Evolutionary conservation across 1,140 invertebrate species (phyloP).

Genomic region (Papilio polytes): DNA sequence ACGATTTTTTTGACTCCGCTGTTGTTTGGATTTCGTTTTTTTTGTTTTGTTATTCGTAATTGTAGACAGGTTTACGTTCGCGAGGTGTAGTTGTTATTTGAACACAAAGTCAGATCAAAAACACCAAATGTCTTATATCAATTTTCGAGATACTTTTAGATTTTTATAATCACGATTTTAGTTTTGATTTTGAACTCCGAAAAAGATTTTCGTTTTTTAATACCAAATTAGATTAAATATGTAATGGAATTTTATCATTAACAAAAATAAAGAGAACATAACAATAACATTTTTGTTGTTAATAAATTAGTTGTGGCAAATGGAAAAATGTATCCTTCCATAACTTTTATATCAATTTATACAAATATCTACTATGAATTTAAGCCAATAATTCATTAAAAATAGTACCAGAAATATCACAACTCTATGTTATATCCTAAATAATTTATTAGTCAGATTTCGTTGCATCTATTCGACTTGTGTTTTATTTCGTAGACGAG

Average conservation of each 20-base stretch:
- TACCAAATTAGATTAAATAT: neutral
- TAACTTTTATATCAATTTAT: neutral
- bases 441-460: slow-evolving; percentile 1
- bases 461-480: slow-evolving; percentile 13
- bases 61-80: slow-evolving; percentile 38
- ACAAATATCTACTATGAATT: neutral
- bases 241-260: neutral
- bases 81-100: neutral
- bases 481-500: neutral
- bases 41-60: slow-evolving; percentile 36
- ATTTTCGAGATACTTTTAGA: slow-evolving; percentile 14
- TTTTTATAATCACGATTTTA: neutral
- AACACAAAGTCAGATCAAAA: slow-evolving; percentile 17
- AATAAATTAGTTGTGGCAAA: neutral
- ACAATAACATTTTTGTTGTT: neutral
- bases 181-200: neutral
- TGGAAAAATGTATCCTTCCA: neutral
- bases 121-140: slow-evolving; percentile 24
- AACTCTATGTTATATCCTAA: slow-evolving; percentile 14
- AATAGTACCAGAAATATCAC: neutral
- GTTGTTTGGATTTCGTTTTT: slow-evolving; percentile 36
- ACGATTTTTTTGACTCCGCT: slow-evolving; percentile 39
- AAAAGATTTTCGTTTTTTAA: neutral
- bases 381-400: neutral
- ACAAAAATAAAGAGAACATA: too few relatives aligned